phyloP scores from a whole-genome alignment of 1,140 invertebrate species.

The Hypothenemus hampei region DNA sequence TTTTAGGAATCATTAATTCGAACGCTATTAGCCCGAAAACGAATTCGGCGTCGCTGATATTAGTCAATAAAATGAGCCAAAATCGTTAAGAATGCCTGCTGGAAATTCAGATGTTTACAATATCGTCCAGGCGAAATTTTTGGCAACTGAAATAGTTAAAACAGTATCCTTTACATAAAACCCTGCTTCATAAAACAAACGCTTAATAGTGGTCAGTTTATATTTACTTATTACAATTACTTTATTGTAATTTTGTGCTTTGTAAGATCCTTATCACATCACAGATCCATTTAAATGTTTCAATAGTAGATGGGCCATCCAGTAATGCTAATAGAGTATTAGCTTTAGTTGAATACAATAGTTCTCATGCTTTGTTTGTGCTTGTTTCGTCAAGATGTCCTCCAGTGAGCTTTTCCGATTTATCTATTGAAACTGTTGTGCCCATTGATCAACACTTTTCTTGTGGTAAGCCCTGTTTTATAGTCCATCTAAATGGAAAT shows the following conservation, averaged over 20 bases:
- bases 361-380: conserved; percentile 60
- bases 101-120: conserved; percentile 37
- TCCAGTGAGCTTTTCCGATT: conserved; percentile 62
- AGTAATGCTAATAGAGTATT: conserved; percentile 50
- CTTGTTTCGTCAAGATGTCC: conserved; percentile 55
- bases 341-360: conserved; percentile 61
- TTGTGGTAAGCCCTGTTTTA: conserved; percentile 62
- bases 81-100: conserved; percentile 39
- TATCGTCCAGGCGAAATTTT: conserved; percentile 43
- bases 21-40: no score
- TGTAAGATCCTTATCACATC: conserved; percentile 25
- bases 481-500: neutral
- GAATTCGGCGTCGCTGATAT: no score
- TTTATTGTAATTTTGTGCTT: neutral
- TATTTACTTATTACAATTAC: neutral
- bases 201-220: neutral
- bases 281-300: conserved; percentile 43
- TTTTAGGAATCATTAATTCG: no score
- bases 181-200: neutral
- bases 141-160: conserved; percentile 40
- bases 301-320: conserved; percentile 34
- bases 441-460: conserved; percentile 72
- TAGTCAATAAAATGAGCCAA: no score
- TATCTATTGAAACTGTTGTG: conserved; percentile 66
- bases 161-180: conserved; percentile 40